Base-by-base conservation (phyloP, 2,888 invertebrate genomes). In the Zonitis immaculata region DNA sequence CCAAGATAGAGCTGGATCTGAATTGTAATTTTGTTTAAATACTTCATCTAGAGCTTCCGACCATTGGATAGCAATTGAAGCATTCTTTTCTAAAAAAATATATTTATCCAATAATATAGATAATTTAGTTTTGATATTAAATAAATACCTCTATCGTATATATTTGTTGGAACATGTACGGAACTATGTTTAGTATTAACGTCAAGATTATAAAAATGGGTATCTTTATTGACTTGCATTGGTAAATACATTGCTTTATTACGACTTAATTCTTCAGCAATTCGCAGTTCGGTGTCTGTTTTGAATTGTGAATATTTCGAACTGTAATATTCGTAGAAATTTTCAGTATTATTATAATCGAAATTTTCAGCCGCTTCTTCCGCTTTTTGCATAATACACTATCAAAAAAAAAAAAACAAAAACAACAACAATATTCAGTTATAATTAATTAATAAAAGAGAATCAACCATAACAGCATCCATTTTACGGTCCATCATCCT, bases 101-200 rank as follows among this genome's bases (percentile, higher is more conserved):
- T n/a, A n/a, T n/a, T n/a, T n/a, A n/a, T n/a, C n/a, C n/a, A n/a
- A n/a, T n/a, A n/a, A n/a, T n/a, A n/a, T n/a, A n/a, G n/a, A n/a
- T n/a, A n/a, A 46, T 28, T 26, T 43, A 42, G 6, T 12, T 12
- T 5, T 11, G 9, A n/a, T n/a, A n/a, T n/a, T n/a, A n/a, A n/a
- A n/a, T n/a, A 70, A 73, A 76, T 77, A 88, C 91, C 83, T 79
- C 82, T 80, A 73, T 93, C 94, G 77, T 85, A 95, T 52, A 97
- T 89, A 78, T 95, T 95, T 26, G 94, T 92, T 4, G 97, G 96
- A 22, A 96, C 89, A 74, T 97, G 96, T 46, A 96, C 90, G 57
- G 95, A 88, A 70, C 93, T 93, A 64, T 83, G 82, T 51, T 79
- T 83, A 9, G 88, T 88, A 72, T 91, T 91, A 11, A 92, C 88